phyloP scores from a whole-genome alignment of 2,113 vertebrate species.

The Ctenodactylus gundi region DNA sequence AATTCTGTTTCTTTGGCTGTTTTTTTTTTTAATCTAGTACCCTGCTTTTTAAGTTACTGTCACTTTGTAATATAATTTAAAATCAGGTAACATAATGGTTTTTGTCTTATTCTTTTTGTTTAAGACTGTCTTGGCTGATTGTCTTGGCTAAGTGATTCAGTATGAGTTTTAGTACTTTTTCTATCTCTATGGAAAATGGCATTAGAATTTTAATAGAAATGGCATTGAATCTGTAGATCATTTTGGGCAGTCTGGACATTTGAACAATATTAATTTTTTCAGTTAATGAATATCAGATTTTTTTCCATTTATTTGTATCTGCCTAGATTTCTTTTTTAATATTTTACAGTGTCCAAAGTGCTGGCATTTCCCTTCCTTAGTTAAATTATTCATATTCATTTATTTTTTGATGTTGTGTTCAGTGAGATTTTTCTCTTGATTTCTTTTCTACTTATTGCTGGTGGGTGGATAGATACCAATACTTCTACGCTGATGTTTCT shows the following conservation, averaged over 20 bases:
- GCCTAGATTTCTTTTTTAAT: no score
- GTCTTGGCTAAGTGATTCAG: background rate
- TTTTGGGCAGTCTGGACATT: background rate
- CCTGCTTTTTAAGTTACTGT: background rate
- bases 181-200: background rate
- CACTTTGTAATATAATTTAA: no score
- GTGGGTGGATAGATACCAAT: no score
- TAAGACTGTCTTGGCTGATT: no score
- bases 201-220: background rate
- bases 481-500: no score
- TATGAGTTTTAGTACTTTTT: no score
- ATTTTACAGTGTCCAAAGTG: no score
- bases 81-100: background rate
- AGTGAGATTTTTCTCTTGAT: no score
- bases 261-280: background rate
- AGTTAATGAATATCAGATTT: background rate
- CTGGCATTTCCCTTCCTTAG: no score
- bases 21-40: background rate
- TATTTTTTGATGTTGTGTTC: no score
- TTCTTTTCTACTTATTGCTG: no score
- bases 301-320: background rate
- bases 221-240: background rate
- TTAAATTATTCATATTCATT: no score
- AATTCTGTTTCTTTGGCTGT: background rate
- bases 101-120: background rate